These are phyloP conservation scores for Gobio gobio DNA, from an alignment of 2,113 vertebrate species.

Conservation along the genomic window DNA sequence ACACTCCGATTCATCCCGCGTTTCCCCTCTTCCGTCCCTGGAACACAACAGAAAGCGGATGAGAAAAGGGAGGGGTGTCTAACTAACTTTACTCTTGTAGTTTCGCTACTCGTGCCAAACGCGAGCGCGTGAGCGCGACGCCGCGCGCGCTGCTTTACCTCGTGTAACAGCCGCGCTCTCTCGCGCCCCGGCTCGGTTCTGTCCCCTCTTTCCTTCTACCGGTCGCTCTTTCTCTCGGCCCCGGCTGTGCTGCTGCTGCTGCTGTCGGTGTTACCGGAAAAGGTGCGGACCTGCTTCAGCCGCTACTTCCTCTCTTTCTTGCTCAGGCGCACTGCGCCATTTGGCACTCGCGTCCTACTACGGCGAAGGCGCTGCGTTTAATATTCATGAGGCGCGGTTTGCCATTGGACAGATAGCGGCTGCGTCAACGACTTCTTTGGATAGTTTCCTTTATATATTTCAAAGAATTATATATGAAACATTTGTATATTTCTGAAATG, in stretches of 20 bases:
- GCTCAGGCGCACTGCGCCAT: constrained; percentile 66
- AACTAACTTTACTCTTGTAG: constrained; percentile 70
- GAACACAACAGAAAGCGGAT: constrained; percentile 74
- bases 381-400: background rate
- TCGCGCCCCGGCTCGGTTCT: constrained; percentile 66
- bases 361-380: background rate
- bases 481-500: no score
- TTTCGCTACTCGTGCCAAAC: background rate
- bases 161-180: constrained; percentile 55
- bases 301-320: constrained; percentile 78
- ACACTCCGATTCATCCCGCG: constrained; percentile 74
- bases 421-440: background rate
- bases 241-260: constrained; percentile 63
- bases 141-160: constrained; percentile 59
- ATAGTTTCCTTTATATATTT: no score
- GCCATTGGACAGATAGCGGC: background rate
- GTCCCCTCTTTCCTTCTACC: constrained; percentile 64
- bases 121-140: background rate
- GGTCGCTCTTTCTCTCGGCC: constrained; percentile 56
- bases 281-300: constrained; percentile 81
- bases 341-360: constrained; percentile 67
- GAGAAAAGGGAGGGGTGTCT: constrained; percentile 79
- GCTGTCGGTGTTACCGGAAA: constrained; percentile 80
- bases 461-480: no score
- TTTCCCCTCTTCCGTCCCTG: constrained; percentile 69